These are phyloP conservation scores for Adelosebastes latens DNA, from an alignment of 2,797 vertebrate genomes.

Conservation along the genomic window DNA sequence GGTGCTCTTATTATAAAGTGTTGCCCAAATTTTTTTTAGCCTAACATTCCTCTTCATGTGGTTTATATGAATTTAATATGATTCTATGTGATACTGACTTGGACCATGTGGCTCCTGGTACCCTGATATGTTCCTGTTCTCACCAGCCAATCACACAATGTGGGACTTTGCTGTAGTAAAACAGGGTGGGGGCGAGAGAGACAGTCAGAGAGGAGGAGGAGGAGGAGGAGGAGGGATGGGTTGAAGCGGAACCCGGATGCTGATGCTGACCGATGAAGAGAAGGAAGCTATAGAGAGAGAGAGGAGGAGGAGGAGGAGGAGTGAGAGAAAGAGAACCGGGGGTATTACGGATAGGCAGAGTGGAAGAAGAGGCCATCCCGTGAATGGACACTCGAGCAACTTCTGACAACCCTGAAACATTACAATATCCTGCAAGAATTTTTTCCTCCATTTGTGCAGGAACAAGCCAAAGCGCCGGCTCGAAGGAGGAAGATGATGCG, in stretches of 20 bases:
- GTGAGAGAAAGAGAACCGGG: conserved; percentile 35
- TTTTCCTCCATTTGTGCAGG: not conserved
- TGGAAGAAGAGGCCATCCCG: conserved; percentile 45
- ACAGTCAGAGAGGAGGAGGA: not conserved
- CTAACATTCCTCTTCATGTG: not conserved
- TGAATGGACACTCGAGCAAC: conserved; percentile 26
- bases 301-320: conserved; percentile 35
- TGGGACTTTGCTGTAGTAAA: conserved; percentile 26
- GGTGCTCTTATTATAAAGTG: not conserved
- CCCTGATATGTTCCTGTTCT: not conserved
- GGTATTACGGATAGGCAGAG: conserved; percentile 39
- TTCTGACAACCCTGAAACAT: conserved; percentile 12
- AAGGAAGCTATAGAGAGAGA: conserved; percentile 44
- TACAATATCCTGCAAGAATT: not conserved
- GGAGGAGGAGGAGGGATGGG: not conserved
- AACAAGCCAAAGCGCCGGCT: conserved; percentile 27
- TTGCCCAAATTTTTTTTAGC: not conserved
- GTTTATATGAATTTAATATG: not conserved
- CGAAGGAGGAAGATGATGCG: conserved; percentile 65
- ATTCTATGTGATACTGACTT: not conserved
- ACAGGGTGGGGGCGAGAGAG: conserved; percentile 32
- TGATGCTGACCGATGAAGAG: conserved; percentile 81
- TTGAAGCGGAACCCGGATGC: conserved; percentile 83
- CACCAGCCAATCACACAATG: conserved; percentile 11
- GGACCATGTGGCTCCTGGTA: not conserved